phyloP scores from a whole-genome alignment of 2,888 invertebrate species.

The Entomobrya proxima region DNA sequence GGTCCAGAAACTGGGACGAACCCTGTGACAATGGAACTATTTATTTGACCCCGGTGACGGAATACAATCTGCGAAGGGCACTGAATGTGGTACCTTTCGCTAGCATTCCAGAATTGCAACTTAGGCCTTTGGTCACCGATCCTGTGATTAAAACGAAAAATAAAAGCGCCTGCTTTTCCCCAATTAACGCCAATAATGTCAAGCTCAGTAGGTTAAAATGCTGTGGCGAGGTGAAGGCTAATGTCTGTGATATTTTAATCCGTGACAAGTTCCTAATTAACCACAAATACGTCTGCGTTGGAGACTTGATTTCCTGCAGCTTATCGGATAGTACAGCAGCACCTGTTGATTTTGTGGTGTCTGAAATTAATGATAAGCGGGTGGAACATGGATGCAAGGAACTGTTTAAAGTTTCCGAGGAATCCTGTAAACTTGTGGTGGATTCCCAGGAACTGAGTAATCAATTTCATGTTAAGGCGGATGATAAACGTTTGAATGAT shows the following conservation, averaged over 20 bases:
- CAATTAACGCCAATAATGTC: constrained; percentile 39
- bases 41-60: constrained; percentile 7
- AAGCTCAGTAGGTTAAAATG: constrained; percentile 6
- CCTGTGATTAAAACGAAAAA: constrained; percentile 30
- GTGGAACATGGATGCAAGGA: background rate
- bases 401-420: constrained; percentile 22
- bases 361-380: constrained; percentile 39
- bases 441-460: constrained; percentile 21
- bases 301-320: constrained; percentile 22
- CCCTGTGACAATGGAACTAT: background rate
- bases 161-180: constrained; percentile 26
- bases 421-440: background rate
- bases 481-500: background rate
- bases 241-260: constrained; percentile 30
- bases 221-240: background rate
- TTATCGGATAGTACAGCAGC: background rate
- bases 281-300: constrained; percentile 44
- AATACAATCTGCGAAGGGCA: constrained; percentile 50
- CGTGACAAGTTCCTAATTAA: background rate
- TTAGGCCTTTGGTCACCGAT: constrained; percentile 45
- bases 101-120: constrained; percentile 20
- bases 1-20: background rate
- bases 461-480: constrained; percentile 11
- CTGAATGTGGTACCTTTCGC: constrained; percentile 20
- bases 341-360: constrained; percentile 8